Evolutionary conservation across 2,797 vertebrate genomes (phyloP).

Genomic region (Lepilemur septentrionalis): DNA sequence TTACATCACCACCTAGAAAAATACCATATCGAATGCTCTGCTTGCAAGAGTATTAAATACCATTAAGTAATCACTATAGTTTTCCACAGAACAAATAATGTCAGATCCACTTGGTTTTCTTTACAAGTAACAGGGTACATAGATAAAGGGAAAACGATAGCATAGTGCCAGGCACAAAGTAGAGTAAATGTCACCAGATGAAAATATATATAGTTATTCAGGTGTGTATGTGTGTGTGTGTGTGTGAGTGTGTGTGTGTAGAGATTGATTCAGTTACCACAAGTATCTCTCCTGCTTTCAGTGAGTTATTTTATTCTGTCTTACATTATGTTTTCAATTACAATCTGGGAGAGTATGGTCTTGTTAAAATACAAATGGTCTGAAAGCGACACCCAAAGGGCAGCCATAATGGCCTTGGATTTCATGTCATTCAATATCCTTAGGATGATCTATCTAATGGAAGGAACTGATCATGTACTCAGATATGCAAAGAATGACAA

Average conservation of each 20-base stretch:
- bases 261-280: not conserved
- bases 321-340: conserved; percentile 31
- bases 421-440: conserved; percentile 5
- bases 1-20: conserved; percentile 29
- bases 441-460: not conserved
- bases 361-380: not conserved
- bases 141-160: not conserved
- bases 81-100: not conserved
- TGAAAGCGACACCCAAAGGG: conserved; percentile 23
- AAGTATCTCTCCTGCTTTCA: not conserved
- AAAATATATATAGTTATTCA: not conserved
- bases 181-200: not conserved
- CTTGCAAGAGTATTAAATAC: conserved; percentile 22
- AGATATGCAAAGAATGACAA: not conserved
- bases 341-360: not conserved
- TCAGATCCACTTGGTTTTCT: not conserved
- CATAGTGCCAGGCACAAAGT: not conserved
- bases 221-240: no score
- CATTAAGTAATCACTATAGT: not conserved
- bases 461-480: not conserved
- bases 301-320: not conserved
- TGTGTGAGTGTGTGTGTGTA: not conserved
- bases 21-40: not conserved
- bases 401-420: not conserved
- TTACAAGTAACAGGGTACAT: not conserved